Evolutionary conservation across 2,888 invertebrate species (phyloP), one percentile per base, ranked within the genome.

Genomic region (Ectobius pallidus): DNA sequence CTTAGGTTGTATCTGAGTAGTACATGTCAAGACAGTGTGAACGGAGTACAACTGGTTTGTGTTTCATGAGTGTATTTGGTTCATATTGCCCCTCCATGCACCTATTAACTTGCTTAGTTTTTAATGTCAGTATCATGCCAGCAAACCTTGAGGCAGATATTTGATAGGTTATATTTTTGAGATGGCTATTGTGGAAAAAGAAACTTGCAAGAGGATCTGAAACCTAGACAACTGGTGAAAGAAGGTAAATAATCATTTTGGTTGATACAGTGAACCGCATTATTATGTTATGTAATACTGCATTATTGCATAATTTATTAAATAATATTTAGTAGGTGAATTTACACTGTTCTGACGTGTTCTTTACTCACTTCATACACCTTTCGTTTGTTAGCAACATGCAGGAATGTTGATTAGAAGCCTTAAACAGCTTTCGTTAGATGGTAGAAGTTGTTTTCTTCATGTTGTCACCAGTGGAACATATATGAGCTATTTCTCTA

Each of bases 291-390:
- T 65, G 65, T 65, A 65, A 65, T 65, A 46, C 46, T 65, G 65
- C 44, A 46, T 46, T 44, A 65, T 65, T 65, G 65, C 65, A 65
- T 65, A 65, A 65, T 65, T 65, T 65, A 65, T 65, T 65, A 65
- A 65, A 55, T 7, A 65, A 65, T 65, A 65, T 65, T 65, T 27
- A 65, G 65, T 65, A 65, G 65, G 65, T 44, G 65, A 65, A 44
- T 22, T 63, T 42, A 44, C 27, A 25, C 39, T 39, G 14, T 34
- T 61, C 20, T 25, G 30, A 27, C 39, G 32, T 62, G 39, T 62
- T 62, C n/a, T 62, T 34, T 62, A 62, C 22, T 62, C 39, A 61
- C 16, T 1, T 11, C 16, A 18, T 3, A 16, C n/a, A 11, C 49
- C 34, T 34, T 34, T 34, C 34, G 11, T 6, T 34, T n/a, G n/a